Evolutionary conservation across 2,888 invertebrate species (phyloP).

Genomic region (Nymphalis c-album): DNA sequence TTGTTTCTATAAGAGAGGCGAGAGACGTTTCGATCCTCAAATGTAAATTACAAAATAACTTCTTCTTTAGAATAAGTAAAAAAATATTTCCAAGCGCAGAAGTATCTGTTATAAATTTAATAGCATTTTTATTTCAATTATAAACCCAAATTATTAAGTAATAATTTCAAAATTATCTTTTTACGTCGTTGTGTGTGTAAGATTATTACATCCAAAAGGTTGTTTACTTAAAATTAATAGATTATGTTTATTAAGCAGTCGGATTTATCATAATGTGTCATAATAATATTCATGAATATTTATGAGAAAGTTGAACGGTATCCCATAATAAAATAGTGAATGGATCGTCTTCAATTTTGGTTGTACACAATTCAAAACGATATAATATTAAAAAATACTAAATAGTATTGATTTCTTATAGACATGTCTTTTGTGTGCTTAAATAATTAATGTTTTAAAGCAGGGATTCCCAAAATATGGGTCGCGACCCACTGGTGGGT

Average conservation of each 20-base stretch:
- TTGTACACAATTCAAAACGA: constrained; percentile 5
- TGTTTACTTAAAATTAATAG: constrained; percentile 27
- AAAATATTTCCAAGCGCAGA: no score
- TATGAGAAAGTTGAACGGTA: constrained; percentile 22
- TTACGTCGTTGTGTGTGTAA: constrained; percentile 2
- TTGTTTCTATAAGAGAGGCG: no score
- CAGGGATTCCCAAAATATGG: no score
- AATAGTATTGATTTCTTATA: background rate
- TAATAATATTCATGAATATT: constrained; percentile 35
- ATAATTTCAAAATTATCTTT: constrained; percentile 11
- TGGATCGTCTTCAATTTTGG: background rate
- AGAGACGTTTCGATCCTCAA: no score
- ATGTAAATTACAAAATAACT: no score
- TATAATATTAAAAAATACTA: background rate
- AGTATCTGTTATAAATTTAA: no score
- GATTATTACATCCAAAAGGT: constrained; percentile 15
- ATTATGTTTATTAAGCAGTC: constrained; percentile 27
- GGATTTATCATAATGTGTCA: constrained; percentile 34
- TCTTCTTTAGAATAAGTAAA: no score
- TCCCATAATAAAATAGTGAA: constrained; percentile 7
- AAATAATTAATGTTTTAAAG: no score
- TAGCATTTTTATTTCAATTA: background rate
- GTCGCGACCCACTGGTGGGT: no score
- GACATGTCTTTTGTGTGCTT: background rate
- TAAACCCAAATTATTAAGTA: constrained; percentile 8